phyloP scores from a whole-genome alignment of 2,113 vertebrate species.

The Cephalopholis sonnerati region DNA sequence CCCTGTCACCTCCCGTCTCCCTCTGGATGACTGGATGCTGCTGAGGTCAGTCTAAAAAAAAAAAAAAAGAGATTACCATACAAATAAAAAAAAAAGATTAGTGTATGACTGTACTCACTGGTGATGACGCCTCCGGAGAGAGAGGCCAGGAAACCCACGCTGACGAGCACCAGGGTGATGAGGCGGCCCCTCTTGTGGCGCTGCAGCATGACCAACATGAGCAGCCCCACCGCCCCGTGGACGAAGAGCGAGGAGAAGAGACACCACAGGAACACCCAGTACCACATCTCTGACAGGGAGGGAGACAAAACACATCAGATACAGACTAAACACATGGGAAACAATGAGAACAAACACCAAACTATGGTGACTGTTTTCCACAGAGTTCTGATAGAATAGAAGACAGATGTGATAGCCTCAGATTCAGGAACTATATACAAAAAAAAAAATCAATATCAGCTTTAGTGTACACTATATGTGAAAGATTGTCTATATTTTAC shows the following conservation, averaged over 20 bases:
- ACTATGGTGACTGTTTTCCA: neutral
- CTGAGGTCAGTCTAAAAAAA: constrained; percentile 11
- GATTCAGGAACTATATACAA: neutral
- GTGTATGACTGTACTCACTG: constrained; percentile 87
- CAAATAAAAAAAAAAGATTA: neutral
- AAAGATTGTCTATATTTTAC: no score
- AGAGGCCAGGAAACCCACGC: constrained; percentile 95
- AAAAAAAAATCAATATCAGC: no score
- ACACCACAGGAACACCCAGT: constrained; percentile 99
- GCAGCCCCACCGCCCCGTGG: constrained; percentile 92
- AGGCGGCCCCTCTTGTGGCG: constrained; percentile 94
- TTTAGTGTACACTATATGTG: no score
- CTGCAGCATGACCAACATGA: constrained; percentile 98
- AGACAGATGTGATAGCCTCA: no score
- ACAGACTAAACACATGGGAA: neutral
- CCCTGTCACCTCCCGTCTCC: constrained; percentile 2
- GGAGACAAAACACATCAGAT: constrained; percentile 50
- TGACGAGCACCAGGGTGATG: constrained; percentile 95
- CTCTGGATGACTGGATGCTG: neutral
- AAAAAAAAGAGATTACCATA: neutral
- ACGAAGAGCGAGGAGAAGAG: constrained; percentile 98
- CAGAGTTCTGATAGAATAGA: neutral
- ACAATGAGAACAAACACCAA: neutral
- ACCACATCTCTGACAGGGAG: constrained; percentile 95
- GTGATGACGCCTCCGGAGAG: constrained; percentile 95